Conservation (phyloP, 2,797 vertebrate genomes). For the Leptatherina wallacei region DNA sequence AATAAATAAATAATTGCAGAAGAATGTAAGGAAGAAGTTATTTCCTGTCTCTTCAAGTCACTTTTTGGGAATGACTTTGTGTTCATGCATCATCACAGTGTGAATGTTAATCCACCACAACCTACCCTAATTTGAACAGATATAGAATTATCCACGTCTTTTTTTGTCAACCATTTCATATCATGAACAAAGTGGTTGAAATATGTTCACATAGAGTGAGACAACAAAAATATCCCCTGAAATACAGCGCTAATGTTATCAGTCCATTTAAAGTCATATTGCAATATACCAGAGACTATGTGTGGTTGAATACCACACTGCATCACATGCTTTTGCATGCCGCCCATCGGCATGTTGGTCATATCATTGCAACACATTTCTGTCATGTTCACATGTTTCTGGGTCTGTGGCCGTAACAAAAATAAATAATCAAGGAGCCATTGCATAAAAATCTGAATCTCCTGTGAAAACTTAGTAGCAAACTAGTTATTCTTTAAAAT, state of each 20-base stretch:
- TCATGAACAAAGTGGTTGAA: not conserved
- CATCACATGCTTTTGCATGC: not conserved
- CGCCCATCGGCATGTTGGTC: not conserved
- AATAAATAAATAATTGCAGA: too few relatives aligned
- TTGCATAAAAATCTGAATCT: not conserved
- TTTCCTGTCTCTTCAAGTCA: slow-evolving; percentile 33
- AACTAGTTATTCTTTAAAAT: not conserved
- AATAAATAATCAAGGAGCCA: not conserved
- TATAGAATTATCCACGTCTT: not conserved
- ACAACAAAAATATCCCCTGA: not conserved
- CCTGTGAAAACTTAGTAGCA: not conserved
- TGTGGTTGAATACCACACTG: not conserved
- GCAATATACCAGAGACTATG: not conserved
- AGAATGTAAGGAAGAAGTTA: slow-evolving; percentile 28
- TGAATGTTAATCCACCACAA: slow-evolving; percentile 8
- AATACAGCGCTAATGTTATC: not conserved
- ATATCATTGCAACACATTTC: not conserved
- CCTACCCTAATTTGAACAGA: not conserved
- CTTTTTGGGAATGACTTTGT: slow-evolving; percentile 28
- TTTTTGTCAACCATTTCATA: not conserved
- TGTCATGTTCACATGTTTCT: not conserved
- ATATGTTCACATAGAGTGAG: not conserved
- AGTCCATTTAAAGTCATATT: not conserved
- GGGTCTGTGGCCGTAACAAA: not conserved
- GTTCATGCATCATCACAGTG: slow-evolving; percentile 17